These are phyloP conservation scores for Synanthedon vespiformis DNA, from an alignment of 2,888 invertebrate species.

Conservation along the genomic window DNA sequence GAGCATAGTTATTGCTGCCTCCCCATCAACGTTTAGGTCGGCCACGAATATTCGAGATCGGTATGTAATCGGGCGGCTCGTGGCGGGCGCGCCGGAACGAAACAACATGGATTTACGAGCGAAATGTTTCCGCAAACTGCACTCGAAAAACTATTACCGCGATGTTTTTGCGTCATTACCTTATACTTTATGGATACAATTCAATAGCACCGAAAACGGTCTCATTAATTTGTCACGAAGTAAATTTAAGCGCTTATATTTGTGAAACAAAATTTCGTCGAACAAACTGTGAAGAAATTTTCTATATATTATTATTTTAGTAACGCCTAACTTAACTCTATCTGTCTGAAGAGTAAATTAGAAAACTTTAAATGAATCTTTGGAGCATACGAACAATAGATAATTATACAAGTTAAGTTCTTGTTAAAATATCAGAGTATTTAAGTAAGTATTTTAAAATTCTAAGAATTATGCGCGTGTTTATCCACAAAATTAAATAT, in stretches of 20 bases:
- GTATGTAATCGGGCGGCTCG: constrained; percentile 13
- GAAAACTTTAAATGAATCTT: neutral
- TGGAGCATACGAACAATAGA: too few species aligned
- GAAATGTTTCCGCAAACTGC: constrained; percentile 27
- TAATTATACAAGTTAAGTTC: too few species aligned
- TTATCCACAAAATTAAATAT: too few species aligned
- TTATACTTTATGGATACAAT: neutral
- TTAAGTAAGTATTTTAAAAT: too few species aligned
- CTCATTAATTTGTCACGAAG: neutral
- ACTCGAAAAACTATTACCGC: constrained; percentile 18
- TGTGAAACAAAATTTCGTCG: too few species aligned
- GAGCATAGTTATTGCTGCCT: constrained; percentile 18
- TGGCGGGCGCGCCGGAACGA: constrained; percentile 16
- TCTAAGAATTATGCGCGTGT: too few species aligned
- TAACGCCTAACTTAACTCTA: too few species aligned
- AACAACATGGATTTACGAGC: constrained; percentile 29
- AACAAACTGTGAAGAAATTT: too few species aligned
- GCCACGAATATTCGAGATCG: neutral
- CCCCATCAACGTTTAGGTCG: too few species aligned
- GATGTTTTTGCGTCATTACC: neutral
- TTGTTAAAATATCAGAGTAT: too few species aligned
- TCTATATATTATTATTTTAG: too few species aligned
- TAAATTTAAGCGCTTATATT: neutral
- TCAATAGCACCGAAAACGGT: neutral
- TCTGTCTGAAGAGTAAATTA: neutral